A percentile compares a stretch with the other conserved stretches of the same genome.
These are phyloP conservation scores for Cetonia aurata DNA, from an alignment of 2,888 invertebrate species.

Conservation along the genomic window DNA sequence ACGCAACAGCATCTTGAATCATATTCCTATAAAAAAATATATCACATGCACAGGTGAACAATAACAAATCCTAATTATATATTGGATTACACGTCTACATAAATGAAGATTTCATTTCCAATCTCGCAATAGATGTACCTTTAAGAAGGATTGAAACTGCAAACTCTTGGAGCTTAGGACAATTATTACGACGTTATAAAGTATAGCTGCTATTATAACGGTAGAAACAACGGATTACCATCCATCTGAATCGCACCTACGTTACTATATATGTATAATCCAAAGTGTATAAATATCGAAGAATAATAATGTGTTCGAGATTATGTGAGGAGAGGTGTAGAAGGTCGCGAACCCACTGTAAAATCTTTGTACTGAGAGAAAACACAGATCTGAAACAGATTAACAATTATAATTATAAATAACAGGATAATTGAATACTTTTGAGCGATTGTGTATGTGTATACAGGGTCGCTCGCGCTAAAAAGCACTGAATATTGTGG, in stretches of 20 bases:
- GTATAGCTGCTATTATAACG: too few species aligned
- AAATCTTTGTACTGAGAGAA: slow-evolving; percentile 96
- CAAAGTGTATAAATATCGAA: background rate
- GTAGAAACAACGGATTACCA: background rate
- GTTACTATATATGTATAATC: slow-evolving; percentile 2
- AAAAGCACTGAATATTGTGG: too few species aligned
- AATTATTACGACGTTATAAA: background rate
- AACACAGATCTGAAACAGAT: slow-evolving; percentile 84
- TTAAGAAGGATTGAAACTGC: background rate
- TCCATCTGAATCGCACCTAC: slow-evolving; percentile 22
- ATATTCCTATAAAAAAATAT: slow-evolving; percentile 28
- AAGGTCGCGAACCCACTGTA: slow-evolving; percentile 84
- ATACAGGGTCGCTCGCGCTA: too few species aligned
- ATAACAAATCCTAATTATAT: slow-evolving; percentile 13
- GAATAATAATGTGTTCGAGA: slow-evolving; percentile 21
- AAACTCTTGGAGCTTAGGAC: background rate
- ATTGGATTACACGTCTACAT: background rate
- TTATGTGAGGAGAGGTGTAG: slow-evolving; percentile 73
- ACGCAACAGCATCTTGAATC: background rate
- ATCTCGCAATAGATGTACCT: background rate
- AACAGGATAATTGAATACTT: background rate
- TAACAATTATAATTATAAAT: background rate
- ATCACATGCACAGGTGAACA: slow-evolving; percentile 24
- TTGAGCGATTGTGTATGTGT: too few species aligned
- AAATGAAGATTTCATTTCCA: background rate